phyloP scores from a whole-genome alignment of 2,113 vertebrate species.

The Antechinus flavipes region DNA sequence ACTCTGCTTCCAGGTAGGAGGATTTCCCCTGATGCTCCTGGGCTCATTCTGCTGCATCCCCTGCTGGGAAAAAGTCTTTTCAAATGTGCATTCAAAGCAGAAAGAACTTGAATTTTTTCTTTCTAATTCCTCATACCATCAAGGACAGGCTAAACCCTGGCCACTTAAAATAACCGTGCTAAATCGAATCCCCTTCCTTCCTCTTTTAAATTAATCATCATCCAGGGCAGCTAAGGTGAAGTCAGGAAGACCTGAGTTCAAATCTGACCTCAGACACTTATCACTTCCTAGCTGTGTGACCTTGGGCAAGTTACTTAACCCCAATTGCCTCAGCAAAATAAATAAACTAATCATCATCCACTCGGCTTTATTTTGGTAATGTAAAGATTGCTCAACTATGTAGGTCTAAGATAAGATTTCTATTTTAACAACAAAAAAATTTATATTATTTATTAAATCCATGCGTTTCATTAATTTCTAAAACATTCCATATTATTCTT shows the following conservation, averaged over 20 bases:
- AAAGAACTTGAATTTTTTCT: conserved; percentile 59
- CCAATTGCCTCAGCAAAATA: no score
- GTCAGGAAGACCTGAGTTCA: no score
- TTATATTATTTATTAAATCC: conserved; percentile 88
- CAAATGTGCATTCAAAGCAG: conserved; percentile 54
- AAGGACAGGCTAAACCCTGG: conserved; percentile 71
- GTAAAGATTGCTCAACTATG: conserved; percentile 79
- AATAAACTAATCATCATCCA: conserved; percentile 78
- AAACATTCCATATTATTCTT: conserved; percentile 79
- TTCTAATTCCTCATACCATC: conserved; percentile 78
- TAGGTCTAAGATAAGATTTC: conserved; percentile 81
- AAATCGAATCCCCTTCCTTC: conserved; percentile 68
- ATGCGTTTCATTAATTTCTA: conserved; percentile 77
- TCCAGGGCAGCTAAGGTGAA: conserved; percentile 19
- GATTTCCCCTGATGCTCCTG: no score
- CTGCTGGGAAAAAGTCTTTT: conserved; percentile 62
- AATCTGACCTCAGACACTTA: no score
- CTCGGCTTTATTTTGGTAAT: conserved; percentile 82
- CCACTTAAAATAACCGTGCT: conserved; percentile 76
- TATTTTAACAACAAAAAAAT: conserved; percentile 84
- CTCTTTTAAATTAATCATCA: conserved; percentile 81
- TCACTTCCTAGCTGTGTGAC: no score
- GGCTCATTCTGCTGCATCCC: not conserved
- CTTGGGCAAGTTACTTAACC: no score
- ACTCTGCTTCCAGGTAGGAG: no score